phyloP scores from a whole-genome alignment of 2,113 vertebrate species.

The Emydura subglobosa region DNA sequence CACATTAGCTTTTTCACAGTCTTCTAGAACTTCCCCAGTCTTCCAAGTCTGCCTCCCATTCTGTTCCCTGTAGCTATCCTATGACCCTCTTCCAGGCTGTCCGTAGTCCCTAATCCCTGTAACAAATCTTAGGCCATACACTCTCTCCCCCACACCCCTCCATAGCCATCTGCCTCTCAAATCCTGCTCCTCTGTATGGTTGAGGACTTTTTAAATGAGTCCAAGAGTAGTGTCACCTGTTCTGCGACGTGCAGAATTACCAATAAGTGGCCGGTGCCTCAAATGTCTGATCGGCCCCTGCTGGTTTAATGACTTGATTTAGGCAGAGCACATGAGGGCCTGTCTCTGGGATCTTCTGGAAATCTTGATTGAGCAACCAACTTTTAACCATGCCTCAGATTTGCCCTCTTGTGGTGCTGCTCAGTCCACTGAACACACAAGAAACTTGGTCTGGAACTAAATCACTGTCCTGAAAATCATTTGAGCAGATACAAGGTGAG shows the following conservation, averaged over 20 bases:
- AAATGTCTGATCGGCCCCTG: background rate
- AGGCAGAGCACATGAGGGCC: background rate
- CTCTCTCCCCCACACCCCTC: background rate
- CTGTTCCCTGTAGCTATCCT: background rate
- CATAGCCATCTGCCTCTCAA: background rate
- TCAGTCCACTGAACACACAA: background rate
- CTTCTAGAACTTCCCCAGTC: background rate
- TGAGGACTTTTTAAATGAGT: background rate
- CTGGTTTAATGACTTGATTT: background rate
- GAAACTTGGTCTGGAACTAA: background rate
- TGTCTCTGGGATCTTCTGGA: background rate
- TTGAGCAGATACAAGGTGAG: background rate
- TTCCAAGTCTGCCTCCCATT: background rate
- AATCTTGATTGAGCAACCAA: background rate
- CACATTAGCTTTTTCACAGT: background rate
- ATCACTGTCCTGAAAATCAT: background rate
- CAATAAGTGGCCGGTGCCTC: fast-evolving
- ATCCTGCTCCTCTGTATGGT: background rate
- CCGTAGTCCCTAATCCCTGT: background rate
- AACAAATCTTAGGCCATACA: background rate
- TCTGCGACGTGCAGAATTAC: background rate
- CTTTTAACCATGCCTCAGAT: background rate
- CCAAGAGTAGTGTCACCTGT: background rate
- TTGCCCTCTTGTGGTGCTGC: background rate
- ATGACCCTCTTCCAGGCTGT: background rate